A percentile compares a stretch with the other conserved stretches of the same genome.
phyloP scores from a whole-genome alignment of 2,888 invertebrate species.

The Caenorhabditis sp. region DNA sequence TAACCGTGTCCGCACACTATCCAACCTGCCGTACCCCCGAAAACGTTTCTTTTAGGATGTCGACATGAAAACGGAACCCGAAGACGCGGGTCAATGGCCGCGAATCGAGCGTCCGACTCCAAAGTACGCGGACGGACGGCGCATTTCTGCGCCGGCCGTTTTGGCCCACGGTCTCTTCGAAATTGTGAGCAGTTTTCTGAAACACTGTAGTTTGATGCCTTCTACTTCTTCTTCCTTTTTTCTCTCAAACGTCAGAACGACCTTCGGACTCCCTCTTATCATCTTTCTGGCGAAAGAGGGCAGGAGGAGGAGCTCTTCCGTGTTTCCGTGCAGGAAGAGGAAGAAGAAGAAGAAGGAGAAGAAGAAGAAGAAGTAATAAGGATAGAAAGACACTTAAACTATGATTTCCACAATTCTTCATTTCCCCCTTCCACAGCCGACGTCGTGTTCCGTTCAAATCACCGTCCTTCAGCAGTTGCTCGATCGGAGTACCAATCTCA shows the following conservation, averaged over 20 bases:
- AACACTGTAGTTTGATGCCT: constrained; percentile 19
- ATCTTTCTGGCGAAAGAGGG: constrained; percentile 1
- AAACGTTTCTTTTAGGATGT: constrained; percentile 22
- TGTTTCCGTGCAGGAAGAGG: not conserved
- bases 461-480: constrained; percentile 54
- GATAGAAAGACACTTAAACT: no score
- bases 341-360: not conserved
- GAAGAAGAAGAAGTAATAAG: not conserved
- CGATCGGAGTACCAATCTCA: constrained; percentile 35
- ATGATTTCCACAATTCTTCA: constrained; percentile 29
- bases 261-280: constrained; percentile 55
- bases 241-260: constrained; percentile 40
- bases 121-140: constrained; percentile 66
- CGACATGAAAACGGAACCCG: constrained; percentile 34
- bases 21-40: no score
- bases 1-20: no score
- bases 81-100: constrained; percentile 30
- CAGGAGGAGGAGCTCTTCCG: constrained; percentile 6
- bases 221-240: not conserved
- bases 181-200: constrained; percentile 29
- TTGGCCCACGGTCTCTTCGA: constrained; percentile 64
- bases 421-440: constrained; percentile 48
- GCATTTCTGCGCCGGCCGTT: constrained; percentile 72
- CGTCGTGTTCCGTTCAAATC: constrained; percentile 57
- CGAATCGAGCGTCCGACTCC: constrained; percentile 64